A percentile compares a stretch with the other conserved stretches of the same genome.
Conservation (phyloP, 2,113 vertebrate species). For the Cavia porcellus region DNA sequence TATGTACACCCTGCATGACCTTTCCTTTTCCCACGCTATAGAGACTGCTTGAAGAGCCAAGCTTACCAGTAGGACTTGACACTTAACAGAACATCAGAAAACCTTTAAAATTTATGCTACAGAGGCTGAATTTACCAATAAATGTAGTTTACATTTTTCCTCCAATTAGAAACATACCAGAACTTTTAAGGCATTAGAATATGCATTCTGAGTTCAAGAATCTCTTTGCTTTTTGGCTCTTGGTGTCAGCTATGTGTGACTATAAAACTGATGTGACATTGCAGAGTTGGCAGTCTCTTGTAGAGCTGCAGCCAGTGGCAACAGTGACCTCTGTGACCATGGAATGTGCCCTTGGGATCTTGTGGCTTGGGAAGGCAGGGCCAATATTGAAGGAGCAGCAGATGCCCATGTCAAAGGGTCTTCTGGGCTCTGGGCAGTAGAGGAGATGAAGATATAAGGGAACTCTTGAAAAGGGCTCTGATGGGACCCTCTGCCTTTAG, state of each 20-base stretch:
- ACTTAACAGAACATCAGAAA: neutral
- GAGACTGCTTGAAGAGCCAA: neutral
- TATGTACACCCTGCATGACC: neutral
- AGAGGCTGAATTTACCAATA: neutral
- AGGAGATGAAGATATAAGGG: neutral
- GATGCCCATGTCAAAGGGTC: neutral
- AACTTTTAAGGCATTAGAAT: constrained; percentile 25
- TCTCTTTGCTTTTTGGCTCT: constrained; percentile 1
- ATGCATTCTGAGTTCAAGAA: neutral
- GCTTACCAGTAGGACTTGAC: neutral
- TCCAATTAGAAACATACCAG: constrained; percentile 44
- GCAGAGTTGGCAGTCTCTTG: neutral
- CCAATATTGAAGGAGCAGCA: neutral
- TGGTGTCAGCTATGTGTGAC: neutral
- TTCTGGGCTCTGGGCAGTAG: neutral
- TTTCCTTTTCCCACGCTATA: neutral
- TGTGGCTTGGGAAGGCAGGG: neutral
- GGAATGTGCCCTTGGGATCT: neutral
- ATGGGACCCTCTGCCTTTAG: neutral
- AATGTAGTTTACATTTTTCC: neutral
- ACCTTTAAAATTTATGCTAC: neutral
- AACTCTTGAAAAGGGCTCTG: neutral
- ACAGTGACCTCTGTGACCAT: neutral
- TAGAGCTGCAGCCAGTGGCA: neutral
- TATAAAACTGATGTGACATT: neutral